Percentiles rank a stretch among this genome's conserved stretches.
phyloP scores from a whole-genome alignment of 2,888 invertebrate species.

The Pristionchus exspectatus region DNA sequence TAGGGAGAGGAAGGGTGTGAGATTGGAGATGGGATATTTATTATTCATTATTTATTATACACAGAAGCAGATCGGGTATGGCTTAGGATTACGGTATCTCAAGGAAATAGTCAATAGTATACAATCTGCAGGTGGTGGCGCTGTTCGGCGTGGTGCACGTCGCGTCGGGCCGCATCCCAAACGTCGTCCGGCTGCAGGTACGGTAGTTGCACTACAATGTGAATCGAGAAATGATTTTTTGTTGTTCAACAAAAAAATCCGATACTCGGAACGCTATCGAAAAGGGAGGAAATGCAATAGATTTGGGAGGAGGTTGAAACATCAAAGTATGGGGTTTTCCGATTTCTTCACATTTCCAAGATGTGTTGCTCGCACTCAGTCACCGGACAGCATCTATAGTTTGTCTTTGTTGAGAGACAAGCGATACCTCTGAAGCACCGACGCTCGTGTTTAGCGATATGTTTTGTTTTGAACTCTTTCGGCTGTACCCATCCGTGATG shows the following conservation, averaged over 20 bases:
- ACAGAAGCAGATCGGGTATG: background rate
- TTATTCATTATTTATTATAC: background rate
- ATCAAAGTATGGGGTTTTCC: too few species aligned
- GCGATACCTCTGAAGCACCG: too few species aligned
- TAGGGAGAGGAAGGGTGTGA: background rate
- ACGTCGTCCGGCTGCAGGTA: constrained; percentile 89
- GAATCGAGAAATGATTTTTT: constrained; percentile 59
- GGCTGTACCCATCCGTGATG: too few species aligned
- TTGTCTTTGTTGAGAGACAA: too few species aligned
- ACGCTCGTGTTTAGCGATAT: too few species aligned
- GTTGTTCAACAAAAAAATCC: background rate
- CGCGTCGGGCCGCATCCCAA: constrained; percentile 88
- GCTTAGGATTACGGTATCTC: background rate
- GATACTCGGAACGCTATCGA: too few species aligned
- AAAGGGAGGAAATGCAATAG: too few species aligned
- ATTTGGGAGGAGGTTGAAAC: too few species aligned
- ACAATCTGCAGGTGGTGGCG: constrained; percentile 86
- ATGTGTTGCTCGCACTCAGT: too few species aligned
- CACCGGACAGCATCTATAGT: too few species aligned
- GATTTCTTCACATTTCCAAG: too few species aligned
- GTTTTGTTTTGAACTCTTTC: too few species aligned
- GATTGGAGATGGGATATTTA: background rate
- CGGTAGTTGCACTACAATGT: constrained; percentile 84
- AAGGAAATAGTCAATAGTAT: background rate
- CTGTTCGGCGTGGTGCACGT: constrained; percentile 98